Conservation (phyloP, 30 jellyfish, hydroid and myxozoan species). For the Hydractinia echinata region DNA sequence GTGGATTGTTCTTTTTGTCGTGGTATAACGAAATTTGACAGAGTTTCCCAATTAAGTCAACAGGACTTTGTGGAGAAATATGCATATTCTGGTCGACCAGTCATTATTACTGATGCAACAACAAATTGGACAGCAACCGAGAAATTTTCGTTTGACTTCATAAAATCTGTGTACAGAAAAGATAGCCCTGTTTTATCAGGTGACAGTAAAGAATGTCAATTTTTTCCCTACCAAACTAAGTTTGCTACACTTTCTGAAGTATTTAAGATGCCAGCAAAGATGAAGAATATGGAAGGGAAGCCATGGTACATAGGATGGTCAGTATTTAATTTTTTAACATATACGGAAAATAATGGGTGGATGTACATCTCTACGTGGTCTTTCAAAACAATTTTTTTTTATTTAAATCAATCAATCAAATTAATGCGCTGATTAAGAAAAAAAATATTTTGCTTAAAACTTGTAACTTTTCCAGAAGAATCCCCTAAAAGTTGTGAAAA, state of each 20-base stretch:
- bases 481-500: too few species aligned
- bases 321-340: constrained; percentile 16
- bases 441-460: too few species aligned
- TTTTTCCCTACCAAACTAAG: constrained; percentile 78
- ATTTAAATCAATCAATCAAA: too few species aligned
- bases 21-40: constrained; percentile 51
- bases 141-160: constrained; percentile 51
- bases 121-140: constrained; percentile 81
- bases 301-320: constrained; percentile 96
- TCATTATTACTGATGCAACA: constrained; percentile 76
- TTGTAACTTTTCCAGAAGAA: too few species aligned
- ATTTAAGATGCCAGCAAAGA: constrained; percentile 72
- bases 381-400: too few species aligned
- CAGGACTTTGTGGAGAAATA: constrained; percentile 63
- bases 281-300: constrained; percentile 66
- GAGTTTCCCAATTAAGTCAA: constrained; percentile 61
- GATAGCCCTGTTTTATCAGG: constrained; percentile 73
- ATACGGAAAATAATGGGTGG: too few species aligned
- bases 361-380: too few species aligned
- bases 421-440: too few species aligned
- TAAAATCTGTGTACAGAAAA: constrained; percentile 57
- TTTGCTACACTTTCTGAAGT: constrained; percentile 59
- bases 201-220: constrained; percentile 71
- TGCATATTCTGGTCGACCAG: constrained; percentile 81
- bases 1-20: constrained; percentile 73